Base-by-base conservation (phyloP, 1,140 invertebrate genomes). In the Philaenus spumarius region DNA sequence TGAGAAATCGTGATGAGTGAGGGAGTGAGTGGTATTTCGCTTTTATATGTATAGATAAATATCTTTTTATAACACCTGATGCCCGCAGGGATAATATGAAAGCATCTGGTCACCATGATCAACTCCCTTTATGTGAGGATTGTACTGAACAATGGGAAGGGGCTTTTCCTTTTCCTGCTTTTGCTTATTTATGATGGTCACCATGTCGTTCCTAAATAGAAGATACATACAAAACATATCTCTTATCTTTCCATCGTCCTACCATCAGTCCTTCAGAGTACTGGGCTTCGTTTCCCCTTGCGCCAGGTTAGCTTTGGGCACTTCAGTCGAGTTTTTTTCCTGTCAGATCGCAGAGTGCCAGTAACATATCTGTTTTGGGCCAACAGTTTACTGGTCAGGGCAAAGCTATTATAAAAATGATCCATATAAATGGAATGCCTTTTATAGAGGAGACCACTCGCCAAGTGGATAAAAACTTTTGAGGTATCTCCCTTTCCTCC, bases 191-290 rank as follows among this genome's bases (percentile, higher is more conserved):
- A 4, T 40, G 9, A 57, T 34, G 19, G 62, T 46, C 0, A 63
- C 57, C 40, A 67, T 35, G 12, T 39, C 40, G 12, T 62, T 60
- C 9, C 69, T 61, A 51, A 59, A 40, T 23, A 7, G 67, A 69
- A 11, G 67, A 66, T 46, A 71, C 61, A 58, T 64, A 64, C n/a
- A 67, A 35, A 1, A 71, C 70, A 47, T 64, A 62, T 11, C 67
- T 57, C 45, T 65, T 69, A 56, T 73, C 69, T 30, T 61, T 65
- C 68, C 71, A 72, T 51, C 69, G 69, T 7, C 60, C 64, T 2
- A 72, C 66, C 42, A 30, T 45, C 12, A 48, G 17, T 1, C 42
- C 23, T 20, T 58, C 35, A n/a, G 43, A 22, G 19, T 39, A 50
- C 12, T 26, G 14, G 42, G 15, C 7, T 35, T 23, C 12, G 17